Percentiles rank a stretch among this genome's conserved stretches.
phyloP scores from a whole-genome alignment of 2,888 invertebrate species.

The Antitype chi region DNA sequence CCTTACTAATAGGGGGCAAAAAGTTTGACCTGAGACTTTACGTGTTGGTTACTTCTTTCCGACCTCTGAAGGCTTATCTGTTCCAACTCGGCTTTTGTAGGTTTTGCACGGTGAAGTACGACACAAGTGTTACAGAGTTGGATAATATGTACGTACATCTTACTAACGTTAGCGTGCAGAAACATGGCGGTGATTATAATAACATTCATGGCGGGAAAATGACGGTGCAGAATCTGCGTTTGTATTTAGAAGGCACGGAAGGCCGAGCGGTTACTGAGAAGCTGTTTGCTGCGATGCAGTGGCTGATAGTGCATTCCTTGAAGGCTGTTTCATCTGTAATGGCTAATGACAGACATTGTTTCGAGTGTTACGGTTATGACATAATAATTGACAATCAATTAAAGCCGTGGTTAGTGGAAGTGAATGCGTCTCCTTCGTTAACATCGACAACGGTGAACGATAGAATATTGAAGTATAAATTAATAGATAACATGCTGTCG shows the following conservation, averaged over 20 bases:
- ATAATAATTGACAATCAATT: conserved; percentile 98
- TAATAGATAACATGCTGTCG: conserved; percentile 97
- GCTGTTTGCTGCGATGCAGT: conserved; percentile 96
- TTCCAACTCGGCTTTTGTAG: conserved; percentile 98
- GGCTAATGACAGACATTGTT: conserved; percentile 97
- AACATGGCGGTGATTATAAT: conserved; percentile 98
- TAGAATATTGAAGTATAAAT: conserved; percentile 97
- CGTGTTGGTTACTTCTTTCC: conserved; percentile 97
- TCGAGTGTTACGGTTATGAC: conserved; percentile 98
- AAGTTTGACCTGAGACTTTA: conserved; percentile 98
- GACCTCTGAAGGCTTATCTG: conserved; percentile 97
- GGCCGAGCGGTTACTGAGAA: conserved; percentile 97
- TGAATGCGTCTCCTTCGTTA: conserved; percentile 98
- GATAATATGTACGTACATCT: conserved; percentile 98
- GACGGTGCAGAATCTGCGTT: conserved; percentile 96
- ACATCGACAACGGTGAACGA: conserved; percentile 98
- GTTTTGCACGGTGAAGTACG: conserved; percentile 99
- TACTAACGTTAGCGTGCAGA: conserved; percentile 99
- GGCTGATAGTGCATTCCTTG: conserved; percentile 97
- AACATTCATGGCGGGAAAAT: conserved; percentile 98
- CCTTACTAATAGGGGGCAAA: conserved; percentile 98
- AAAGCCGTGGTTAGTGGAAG: conserved; percentile 98
- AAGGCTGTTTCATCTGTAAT: conserved; percentile 98
- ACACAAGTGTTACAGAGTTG: conserved; percentile 95
- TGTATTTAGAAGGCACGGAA: conserved; percentile 97